phyloP scores from a whole-genome alignment of 1,140 invertebrate genomes.

The Heliconius nattereri region DNA sequence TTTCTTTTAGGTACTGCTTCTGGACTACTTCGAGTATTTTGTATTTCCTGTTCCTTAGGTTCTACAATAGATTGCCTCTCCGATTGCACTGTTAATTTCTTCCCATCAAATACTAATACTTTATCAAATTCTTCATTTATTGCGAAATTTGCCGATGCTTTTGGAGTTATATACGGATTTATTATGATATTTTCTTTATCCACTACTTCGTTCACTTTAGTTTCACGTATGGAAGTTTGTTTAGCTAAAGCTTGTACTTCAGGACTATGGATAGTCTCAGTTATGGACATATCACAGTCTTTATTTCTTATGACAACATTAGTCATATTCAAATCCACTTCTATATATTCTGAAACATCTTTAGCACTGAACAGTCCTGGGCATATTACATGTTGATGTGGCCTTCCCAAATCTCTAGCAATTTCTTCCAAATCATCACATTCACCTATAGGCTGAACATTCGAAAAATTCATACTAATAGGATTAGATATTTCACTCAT shows the following conservation, averaged over 20 bases:
- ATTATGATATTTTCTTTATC: slow-evolving; percentile 72
- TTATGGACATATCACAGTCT: slow-evolving; percentile 69
- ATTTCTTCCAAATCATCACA: slow-evolving; percentile 71
- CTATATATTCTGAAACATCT: slow-evolving; percentile 63
- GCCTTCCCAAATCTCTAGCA: slow-evolving; percentile 24
- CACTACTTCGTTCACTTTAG: slow-evolving; percentile 12
- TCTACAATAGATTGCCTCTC: slow-evolving; percentile 41
- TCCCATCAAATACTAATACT: slow-evolving; percentile 71
- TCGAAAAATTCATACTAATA: slow-evolving; percentile 65
- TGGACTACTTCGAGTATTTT: background rate
- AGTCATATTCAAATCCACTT: slow-evolving; percentile 67
- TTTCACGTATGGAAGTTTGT: slow-evolving; percentile 33
- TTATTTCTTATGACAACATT: slow-evolving; percentile 47
- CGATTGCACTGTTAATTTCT: slow-evolving; percentile 58
- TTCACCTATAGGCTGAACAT: slow-evolving; percentile 49
- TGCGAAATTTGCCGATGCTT: slow-evolving; percentile 58
- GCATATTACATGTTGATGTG: slow-evolving; percentile 37
- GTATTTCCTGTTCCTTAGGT: slow-evolving; percentile 16
- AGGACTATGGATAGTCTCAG: slow-evolving; percentile 59
- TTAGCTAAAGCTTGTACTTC: slow-evolving; percentile 56
- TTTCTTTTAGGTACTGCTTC: slow-evolving; percentile 46
- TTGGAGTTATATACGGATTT: slow-evolving; percentile 60
- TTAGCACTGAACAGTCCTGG: slow-evolving; percentile 43
- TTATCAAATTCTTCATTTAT: slow-evolving; percentile 58
- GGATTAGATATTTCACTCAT: slow-evolving; percentile 56